These are phyloP conservation scores for Tolypeutes matacus DNA, from an alignment of 2,797 vertebrate species.

Conservation along the genomic window DNA sequence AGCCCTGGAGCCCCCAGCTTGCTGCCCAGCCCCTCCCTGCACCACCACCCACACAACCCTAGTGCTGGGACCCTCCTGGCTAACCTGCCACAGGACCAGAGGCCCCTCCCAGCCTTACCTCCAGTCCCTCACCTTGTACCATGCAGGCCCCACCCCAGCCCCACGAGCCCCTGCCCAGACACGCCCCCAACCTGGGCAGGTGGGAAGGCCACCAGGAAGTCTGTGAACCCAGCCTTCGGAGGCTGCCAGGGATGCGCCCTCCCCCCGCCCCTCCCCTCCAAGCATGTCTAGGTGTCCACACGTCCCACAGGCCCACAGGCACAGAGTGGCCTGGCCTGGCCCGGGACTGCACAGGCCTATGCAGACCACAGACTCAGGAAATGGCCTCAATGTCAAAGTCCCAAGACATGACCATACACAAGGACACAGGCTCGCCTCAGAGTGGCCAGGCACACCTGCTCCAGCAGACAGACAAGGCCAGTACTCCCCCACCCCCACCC, in stretches of 20 bases:
- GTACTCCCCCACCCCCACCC: background rate
- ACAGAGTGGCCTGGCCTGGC: background rate
- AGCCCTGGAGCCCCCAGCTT: background rate
- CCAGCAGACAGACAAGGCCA: background rate
- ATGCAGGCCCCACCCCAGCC: background rate
- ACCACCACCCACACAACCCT: background rate
- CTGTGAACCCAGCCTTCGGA: background rate
- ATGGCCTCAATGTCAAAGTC: constrained; percentile 75
- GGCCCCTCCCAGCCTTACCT: background rate
- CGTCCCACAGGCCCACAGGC: background rate
- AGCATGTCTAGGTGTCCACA: background rate
- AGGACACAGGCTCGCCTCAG: constrained; percentile 54
- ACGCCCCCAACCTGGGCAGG: background rate
- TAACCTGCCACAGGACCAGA: background rate
- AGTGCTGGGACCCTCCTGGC: background rate
- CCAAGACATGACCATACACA: constrained; percentile 38
- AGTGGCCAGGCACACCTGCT: constrained; percentile 64
- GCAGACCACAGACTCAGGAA: constrained; percentile 50
- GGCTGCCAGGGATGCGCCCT: background rate
- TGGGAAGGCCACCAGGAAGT: background rate
- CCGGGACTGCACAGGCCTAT: background rate
- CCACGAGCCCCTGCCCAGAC: background rate
- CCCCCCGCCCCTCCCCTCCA: background rate
- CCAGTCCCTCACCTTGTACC: background rate
- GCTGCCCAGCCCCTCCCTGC: background rate